Base-by-base conservation (phyloP, 1,140 invertebrate genomes). In the Zaprionus gabonicus region DNA sequence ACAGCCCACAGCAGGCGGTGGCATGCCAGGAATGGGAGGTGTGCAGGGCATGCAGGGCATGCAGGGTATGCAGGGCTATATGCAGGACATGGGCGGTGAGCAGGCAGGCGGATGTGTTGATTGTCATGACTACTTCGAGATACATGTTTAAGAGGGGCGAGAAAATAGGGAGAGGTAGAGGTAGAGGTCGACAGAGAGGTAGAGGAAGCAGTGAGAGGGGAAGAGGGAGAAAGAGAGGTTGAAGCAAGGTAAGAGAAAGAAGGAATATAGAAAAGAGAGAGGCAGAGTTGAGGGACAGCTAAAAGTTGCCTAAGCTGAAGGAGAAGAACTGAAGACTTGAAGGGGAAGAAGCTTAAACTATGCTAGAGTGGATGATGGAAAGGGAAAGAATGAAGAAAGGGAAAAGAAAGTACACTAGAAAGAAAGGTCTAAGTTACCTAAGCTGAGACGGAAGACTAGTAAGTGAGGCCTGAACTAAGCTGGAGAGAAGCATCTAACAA, bases 61-160 rank as follows among this genome's bases (percentile, higher is more conserved):
- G 51, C 82, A 72, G 44, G 80, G 86, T 5, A 81, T 91, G 71
- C 79, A 74, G 38, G 85, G 76, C 44, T 85, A 91, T 9, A 81
- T 91, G 71, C 82, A 78, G 38, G 82, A 83, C 9, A 80, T 82
- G 75, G 71, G 73, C 13, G 59, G 53, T 5, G 74, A 72, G 25
- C 71, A 75, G 36, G 53, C 64, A 4, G 81, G 91, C 49, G 91
- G 91, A 34, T 93, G 92, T 76, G 92, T 93, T 20, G 92, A 93
- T 65, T 93, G 92, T 46, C 92, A 93, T 75, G 92, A 93, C 57
- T 93, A 84, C 70, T 93, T 93, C 64, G 92, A 93, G 78, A 93
- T 93, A 64, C 92, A 93, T 58, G 92, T 93, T 62, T 93, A 93
- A 86, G 20, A 4, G 3, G 46, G 17, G 9, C 25, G 15, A 27